Evolutionary conservation across 2,797 vertebrate species (phyloP).

Genomic region (Lutjanus argentimaculatus): DNA sequence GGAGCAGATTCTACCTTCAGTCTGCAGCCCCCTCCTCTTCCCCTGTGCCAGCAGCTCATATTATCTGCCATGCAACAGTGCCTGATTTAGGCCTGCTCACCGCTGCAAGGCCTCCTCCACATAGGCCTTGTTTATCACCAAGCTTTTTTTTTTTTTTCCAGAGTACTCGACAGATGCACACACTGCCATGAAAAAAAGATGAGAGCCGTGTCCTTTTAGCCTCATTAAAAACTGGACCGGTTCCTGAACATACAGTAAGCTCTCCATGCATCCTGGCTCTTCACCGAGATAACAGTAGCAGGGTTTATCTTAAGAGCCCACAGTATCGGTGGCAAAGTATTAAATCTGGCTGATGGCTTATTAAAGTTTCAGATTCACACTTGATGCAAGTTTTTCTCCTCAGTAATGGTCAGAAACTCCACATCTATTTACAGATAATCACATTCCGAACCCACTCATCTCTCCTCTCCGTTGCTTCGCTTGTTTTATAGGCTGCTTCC

Average conservation of each 20-base stretch:
- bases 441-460: background rate
- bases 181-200: constrained; percentile 68
- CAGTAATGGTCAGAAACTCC: constrained; percentile 37
- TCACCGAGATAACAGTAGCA: constrained; percentile 37
- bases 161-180: constrained; percentile 52
- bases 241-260: constrained; percentile 46
- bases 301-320: constrained; percentile 52
- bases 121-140: constrained; percentile 66
- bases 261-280: constrained; percentile 29
- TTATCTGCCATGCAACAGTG: constrained; percentile 66
- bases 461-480: constrained; percentile 10
- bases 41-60: constrained; percentile 40
- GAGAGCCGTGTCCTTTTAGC: constrained; percentile 58
- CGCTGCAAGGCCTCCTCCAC: constrained; percentile 61
- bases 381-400: constrained; percentile 52
- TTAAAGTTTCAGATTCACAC: constrained; percentile 62
- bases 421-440: constrained; percentile 48
- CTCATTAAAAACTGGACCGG: constrained; percentile 65
- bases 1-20: constrained; percentile 46
- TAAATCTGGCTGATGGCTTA: constrained; percentile 66
- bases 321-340: constrained; percentile 42
- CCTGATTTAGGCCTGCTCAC: constrained; percentile 57
- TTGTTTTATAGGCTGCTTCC: constrained; percentile 46
- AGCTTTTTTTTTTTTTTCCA: background rate
- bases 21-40: constrained; percentile 2